Percentiles rank a stretch among this genome's conserved stretches.
phyloP scores from a whole-genome alignment of 2,888 invertebrate species.

The Cabera pusaria region DNA sequence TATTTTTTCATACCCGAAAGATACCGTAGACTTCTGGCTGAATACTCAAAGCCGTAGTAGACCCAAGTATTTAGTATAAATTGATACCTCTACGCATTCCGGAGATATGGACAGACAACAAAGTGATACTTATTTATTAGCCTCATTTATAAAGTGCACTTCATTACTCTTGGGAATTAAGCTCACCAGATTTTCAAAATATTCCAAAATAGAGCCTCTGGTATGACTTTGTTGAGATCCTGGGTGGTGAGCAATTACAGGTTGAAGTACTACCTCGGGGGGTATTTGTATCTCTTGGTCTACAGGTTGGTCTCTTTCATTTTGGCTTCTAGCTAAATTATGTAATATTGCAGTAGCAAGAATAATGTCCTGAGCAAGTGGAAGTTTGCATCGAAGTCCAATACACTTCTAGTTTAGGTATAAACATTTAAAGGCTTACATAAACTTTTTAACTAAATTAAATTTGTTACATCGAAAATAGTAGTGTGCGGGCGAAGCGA shows the following conservation, averaged over 20 bases:
- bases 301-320: neutral
- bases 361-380: conserved; percentile 9
- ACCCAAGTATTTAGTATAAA: no score
- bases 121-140: no score
- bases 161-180: neutral
- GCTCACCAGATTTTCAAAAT: neutral
- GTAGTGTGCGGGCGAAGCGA: no score
- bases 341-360: conserved; percentile 9
- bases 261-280: neutral
- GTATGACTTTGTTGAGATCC: neutral
- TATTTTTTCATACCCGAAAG: no score
- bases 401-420: no score
- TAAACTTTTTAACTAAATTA: no score
- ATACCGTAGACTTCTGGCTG: no score
- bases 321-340: conserved; percentile 5
- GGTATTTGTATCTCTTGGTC: neutral
- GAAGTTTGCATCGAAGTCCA: conserved; percentile 7
- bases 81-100: no score
- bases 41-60: no score
- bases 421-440: no score
- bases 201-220: neutral
- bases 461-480: no score
- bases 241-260: neutral
- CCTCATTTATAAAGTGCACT: neutral
- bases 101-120: no score